Conservation (phyloP, 1,140 invertebrate genomes). For the Phortica variegata region DNA sequence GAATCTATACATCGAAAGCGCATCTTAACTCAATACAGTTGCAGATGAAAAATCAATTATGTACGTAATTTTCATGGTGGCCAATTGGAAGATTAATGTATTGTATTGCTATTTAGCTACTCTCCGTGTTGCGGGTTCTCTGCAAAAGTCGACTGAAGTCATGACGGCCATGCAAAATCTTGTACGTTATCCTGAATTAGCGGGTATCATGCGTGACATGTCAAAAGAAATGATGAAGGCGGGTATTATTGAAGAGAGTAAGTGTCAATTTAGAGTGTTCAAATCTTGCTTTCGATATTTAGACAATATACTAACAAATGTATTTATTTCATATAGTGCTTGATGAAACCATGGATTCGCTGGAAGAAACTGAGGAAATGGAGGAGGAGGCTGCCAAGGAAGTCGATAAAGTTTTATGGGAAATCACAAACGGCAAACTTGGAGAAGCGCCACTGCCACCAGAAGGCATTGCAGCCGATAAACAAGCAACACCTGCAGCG, state of each 20-base stretch:
- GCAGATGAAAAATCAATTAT: conserved; percentile 97
- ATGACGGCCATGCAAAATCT: conserved; percentile 97
- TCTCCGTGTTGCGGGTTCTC: conserved; percentile 83
- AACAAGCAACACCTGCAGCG: conserved; percentile 57
- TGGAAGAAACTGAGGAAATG: conserved; percentile 87
- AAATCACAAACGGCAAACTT: conserved; percentile 89
- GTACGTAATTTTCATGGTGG: conserved; percentile 59
- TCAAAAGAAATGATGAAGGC: conserved; percentile 99
- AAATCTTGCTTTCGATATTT: no score
- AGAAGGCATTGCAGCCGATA: conserved; percentile 63
- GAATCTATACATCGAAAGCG: conserved; percentile 95
- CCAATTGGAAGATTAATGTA: neutral
- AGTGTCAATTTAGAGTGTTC: no score
- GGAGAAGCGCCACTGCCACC: conserved; percentile 84
- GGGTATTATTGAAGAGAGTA: conserved; percentile 98
- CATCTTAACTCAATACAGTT: conserved; percentile 95
- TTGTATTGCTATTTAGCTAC: conserved; percentile 64
- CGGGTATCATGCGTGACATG: conserved; percentile 94
- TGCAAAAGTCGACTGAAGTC: conserved; percentile 89
- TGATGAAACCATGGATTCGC: conserved; percentile 92
- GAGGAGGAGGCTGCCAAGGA: conserved; percentile 91
- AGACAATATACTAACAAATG: no score
- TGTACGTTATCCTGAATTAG: conserved; percentile 88
- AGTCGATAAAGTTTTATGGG: conserved; percentile 95
- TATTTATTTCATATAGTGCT: no score